Base-by-base conservation (phyloP, 2,113 vertebrate genomes). In the Pteronura brasiliensis region DNA sequence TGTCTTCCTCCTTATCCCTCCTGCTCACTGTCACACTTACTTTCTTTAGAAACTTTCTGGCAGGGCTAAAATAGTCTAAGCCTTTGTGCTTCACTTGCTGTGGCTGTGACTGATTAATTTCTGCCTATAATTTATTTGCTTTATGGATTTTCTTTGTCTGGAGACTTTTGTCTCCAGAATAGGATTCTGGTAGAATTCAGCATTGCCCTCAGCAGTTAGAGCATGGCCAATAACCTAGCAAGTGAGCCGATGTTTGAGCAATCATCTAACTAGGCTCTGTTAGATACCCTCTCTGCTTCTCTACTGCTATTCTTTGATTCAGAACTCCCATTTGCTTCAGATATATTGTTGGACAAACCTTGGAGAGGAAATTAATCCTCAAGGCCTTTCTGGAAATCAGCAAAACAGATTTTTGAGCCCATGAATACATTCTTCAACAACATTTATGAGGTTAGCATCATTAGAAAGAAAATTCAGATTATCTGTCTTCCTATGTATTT, bases 401-500 rank as follows among this genome's bases (percentile, higher is more conserved):
- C 31, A 86, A 93, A 92, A 52, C 67, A 92, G 49, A 90, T 69
- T 69, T 93, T 89, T 85, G 31, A 96, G 81, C 17, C 42, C 59
- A 76, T 86, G 20, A 80, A 80, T 44, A n/a, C 12, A 74, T 92
- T 97, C 61, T 92, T 93, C 44, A 93, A 57, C 80, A 93, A 77
- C 10, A 85, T 91, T 93, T 63, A 44, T 31, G 65, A 96, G 42
- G 74, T 95, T 94, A 86, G 88, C 44, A 31, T 92, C 72, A 63
- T 93, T 92, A 92, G n/a, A 94, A 80, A 90, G 93, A 90, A 94
- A 77, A 96, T 93, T 90, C 82, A 94, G 83, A 86, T 94, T 92
- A 93, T 97, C 74, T 85, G 63, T 72, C 88, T 97, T 89, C 4
- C 55, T 90, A 86, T 83, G 84, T 94, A 92, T 92, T 98, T 98